Base-by-base conservation (phyloP, 2,797 vertebrate genomes). In the Ctenopoma multispine region DNA sequence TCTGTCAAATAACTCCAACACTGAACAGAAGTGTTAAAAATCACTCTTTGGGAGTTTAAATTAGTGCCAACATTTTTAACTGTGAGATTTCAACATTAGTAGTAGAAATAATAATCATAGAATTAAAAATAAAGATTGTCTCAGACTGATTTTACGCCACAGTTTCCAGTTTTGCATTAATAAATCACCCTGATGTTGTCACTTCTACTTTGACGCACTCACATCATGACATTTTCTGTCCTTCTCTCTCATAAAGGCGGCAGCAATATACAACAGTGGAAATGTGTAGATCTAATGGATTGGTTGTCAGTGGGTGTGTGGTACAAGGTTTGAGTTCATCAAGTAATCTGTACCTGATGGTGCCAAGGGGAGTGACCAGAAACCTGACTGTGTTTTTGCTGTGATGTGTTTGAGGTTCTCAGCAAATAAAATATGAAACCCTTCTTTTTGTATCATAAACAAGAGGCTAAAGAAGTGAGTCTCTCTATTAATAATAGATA, bases 361-460 rank as follows among this genome's bases (percentile, higher is more conserved):
- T 77, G 68, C 69, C 58, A 75, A 72, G 20, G 74, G 81, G 69
- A 75, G 66, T 38, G 63, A 70, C 58, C 41, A 65, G 85, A 87
- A 87, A 89, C 75, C 74, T 54, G 63, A 72, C 18, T 40, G 2
- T 64, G 48, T 50, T 63, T 85, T 86, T 75, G 71, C 77, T 51
- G 10, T 46, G 53, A 62, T 64, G n/a, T 67, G 51, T 59, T 63
- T 76, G 70, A 65, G 31, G 38, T 55, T 75, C 12, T 75, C 41
- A 76, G 23, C 73, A 61, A 83, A 72, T 79, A 60, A 69, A 86
- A 88, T 29, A 74, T 79, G 71, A 87, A 36, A 68, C 83, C 72
- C 2, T 36, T 59, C 64, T 63, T 72, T 69, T 62, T 80, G 46
- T 79, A 20, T 27, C 0, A 5, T 50, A 55, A 83, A 84, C 68